Conservation (phyloP, 2,113 vertebrate species). For the Bothrops jararaca region DNA sequence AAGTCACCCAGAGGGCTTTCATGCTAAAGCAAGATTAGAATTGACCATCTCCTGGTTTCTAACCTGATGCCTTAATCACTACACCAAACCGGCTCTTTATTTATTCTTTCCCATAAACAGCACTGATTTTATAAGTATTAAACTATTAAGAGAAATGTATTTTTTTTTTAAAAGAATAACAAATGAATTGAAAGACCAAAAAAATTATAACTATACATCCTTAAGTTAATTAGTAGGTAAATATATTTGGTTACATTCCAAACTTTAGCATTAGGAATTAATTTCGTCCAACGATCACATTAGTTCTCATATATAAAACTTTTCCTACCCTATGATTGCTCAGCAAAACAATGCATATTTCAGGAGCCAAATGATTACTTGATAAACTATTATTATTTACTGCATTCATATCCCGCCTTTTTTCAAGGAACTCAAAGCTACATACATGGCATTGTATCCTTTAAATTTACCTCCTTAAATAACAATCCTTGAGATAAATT, state of each 20-base stretch:
- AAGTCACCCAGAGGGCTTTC: not conserved
- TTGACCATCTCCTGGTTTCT: not conserved
- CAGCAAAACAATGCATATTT: not conserved
- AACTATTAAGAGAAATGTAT: too few relatives aligned
- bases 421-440: not conserved
- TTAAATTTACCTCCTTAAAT: not conserved
- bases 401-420: not conserved
- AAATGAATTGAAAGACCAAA: not conserved
- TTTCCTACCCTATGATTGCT: not conserved
- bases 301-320: not conserved
- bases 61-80: not conserved
- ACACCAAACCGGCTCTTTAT: not conserved
- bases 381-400: not conserved
- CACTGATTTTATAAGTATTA: not conserved
- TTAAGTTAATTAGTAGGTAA: not conserved
- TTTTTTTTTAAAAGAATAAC: not conserved
- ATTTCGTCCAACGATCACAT: not conserved
- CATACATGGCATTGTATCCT: not conserved
- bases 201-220: not conserved
- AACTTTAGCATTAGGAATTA: not conserved
- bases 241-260: not conserved
- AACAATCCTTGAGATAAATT: not conserved
- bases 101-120: not conserved
- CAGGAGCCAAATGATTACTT: not conserved
- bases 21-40: not conserved